phyloP scores from a whole-genome alignment of 2,797 vertebrate genomes.

The Brachyalestes nurse region DNA sequence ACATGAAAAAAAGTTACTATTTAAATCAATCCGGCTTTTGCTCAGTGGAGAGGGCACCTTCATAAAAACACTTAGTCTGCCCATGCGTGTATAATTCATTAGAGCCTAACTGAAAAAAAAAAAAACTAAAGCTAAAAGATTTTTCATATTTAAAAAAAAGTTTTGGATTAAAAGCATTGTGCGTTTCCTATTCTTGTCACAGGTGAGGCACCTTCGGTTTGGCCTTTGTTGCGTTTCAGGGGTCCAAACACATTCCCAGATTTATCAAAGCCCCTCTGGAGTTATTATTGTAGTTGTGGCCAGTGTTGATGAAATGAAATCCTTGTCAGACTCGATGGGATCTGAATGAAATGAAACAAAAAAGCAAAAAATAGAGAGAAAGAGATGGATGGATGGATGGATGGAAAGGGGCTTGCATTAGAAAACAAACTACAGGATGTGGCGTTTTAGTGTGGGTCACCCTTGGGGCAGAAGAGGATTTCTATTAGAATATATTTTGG shows the following conservation, averaged over 20 bases:
- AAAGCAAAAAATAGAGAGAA: background rate
- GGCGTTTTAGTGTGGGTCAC: slow-evolving; percentile 52
- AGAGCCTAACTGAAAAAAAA: slow-evolving; percentile 13
- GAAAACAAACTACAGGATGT: slow-evolving; percentile 36
- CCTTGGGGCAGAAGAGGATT: slow-evolving; percentile 45
- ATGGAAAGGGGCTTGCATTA: background rate
- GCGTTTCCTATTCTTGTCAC: slow-evolving; percentile 28
- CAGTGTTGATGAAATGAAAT: slow-evolving; percentile 63
- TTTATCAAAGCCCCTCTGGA: slow-evolving; percentile 68
- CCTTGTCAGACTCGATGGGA: slow-evolving; percentile 40
- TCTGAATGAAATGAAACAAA: slow-evolving; percentile 48
- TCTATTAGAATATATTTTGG: slow-evolving; percentile 51
- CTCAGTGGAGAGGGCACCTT: slow-evolving; percentile 34
- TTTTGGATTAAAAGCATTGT: slow-evolving; percentile 33
- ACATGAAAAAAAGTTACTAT: slow-evolving; percentile 23
- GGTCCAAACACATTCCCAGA: background rate
- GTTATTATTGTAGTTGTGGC: slow-evolving; percentile 71
- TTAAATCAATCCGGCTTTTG: slow-evolving; percentile 16
- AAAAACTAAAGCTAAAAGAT: slow-evolving; percentile 6
- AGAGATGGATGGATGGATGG: background rate
- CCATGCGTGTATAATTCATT: slow-evolving; percentile 3
- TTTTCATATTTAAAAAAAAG: slow-evolving; percentile 22
- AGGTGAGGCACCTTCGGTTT: slow-evolving; percentile 22
- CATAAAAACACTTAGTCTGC: slow-evolving; percentile 29
- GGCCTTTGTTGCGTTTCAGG: background rate